Evolutionary conservation across 2,888 invertebrate species (phyloP), one percentile per base, ranked within the genome.

Genomic region (Protodeltote pygarga): DNA sequence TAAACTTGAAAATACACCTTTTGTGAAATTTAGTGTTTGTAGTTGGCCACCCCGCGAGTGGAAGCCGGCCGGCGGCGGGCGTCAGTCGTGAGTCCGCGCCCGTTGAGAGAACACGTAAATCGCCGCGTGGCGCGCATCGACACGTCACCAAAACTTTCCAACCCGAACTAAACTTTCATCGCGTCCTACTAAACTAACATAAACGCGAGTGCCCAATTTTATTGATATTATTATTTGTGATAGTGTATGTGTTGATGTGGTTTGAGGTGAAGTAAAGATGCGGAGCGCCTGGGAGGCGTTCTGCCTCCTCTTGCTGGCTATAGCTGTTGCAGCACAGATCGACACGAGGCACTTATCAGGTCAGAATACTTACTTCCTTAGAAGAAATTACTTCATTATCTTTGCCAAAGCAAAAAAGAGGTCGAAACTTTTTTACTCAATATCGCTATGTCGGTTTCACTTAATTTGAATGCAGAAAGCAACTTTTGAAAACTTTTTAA

Each of bases 301-400:
- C 85, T 89, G 88, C 79, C 83, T 88, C 72, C 77, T 83, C 46
- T 68, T 85, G 78, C 65, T 86, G 75, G 79, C 78, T 47, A 83
- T 76, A 21, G 77, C 79, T 54, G 83, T 78, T 48, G 83, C 85
- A 60, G 89, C 88, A 41, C 86, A 87, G 73, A 58, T 80, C 46
- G 89, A 89, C 83, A 87, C 90, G 63, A 85, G 87, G 71, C 86
- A 87, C 69, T 79, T 91, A 85, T 83, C 91, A 91, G 91, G 91
- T 90, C 66, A 79, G 71, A 57, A 54, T 49, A 6, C 10, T n/a
- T 3, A 16, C 17, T 15, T 23, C 3, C n/a, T 10, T 15, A 6
- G 8, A 23, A 5, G n/a, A 5, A 16, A 31, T 6, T 2, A 20
- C 8, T 2, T n/a, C 11, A 8, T 14, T 3, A 14, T 3, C 27